A percentile compares a stretch with the other conserved stretches of the same genome.
Evolutionary conservation across 2,113 vertebrate genomes (phyloP).

Genomic region (Forbesichthys agassizii): DNA sequence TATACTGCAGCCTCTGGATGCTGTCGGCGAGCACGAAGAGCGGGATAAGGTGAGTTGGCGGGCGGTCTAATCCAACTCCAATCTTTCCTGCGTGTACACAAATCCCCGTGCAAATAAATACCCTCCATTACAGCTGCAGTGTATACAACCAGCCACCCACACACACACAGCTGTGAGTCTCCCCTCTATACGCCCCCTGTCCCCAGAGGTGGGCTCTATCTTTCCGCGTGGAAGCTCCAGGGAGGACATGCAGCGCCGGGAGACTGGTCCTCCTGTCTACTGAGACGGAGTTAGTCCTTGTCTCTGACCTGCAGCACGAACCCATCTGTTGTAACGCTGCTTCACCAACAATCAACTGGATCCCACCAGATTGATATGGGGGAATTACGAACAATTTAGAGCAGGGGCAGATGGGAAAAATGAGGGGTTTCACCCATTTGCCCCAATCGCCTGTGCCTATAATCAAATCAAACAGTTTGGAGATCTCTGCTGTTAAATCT

Average conservation of each 20-base stretch:
- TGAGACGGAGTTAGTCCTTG: not conserved
- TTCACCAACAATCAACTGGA: too few species aligned
- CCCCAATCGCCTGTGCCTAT: too few species aligned
- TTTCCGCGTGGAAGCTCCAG: slow-evolving; percentile 36
- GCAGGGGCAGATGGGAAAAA: too few species aligned
- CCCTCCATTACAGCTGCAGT: slow-evolving; percentile 22
- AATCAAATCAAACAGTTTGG: too few species aligned
- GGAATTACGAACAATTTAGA: too few species aligned
- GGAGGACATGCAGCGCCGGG: slow-evolving; percentile 23
- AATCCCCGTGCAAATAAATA: slow-evolving; percentile 59
- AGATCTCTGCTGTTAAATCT: too few species aligned
- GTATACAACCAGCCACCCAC: not conserved
- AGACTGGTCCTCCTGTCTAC: not conserved
- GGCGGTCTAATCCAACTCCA: slow-evolving; percentile 43
- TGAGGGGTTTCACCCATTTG: too few species aligned
- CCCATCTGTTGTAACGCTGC: not conserved
- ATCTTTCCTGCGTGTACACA: slow-evolving; percentile 46
- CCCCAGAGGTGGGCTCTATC: not conserved
- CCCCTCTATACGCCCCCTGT: not conserved
- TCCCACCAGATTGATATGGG: too few species aligned
- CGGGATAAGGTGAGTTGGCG: not conserved
- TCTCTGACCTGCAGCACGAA: slow-evolving; percentile 5
- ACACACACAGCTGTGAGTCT: not conserved
- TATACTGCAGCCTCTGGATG: slow-evolving; percentile 48
- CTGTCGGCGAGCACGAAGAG: slow-evolving; percentile 12